phyloP scores from a whole-genome alignment of 2,113 vertebrate species.

The Sarotherodon lohbergeri region DNA sequence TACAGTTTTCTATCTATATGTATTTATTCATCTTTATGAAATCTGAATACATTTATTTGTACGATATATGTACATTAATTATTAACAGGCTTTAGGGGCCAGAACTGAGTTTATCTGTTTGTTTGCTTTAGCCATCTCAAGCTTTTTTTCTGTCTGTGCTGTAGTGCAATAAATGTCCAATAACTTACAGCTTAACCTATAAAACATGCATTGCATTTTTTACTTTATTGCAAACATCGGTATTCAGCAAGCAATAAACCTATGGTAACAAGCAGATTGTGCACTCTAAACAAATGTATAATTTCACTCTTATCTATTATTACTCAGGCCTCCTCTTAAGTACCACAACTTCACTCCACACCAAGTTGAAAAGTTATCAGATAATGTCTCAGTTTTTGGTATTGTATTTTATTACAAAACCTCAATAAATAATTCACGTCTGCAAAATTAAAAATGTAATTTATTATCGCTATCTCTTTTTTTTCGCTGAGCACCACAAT shows the following conservation, averaged over 20 bases:
- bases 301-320: background rate
- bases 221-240: constrained; percentile 9
- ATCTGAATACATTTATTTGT: constrained; percentile 13
- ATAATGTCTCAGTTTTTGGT: background rate
- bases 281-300: background rate
- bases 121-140: background rate
- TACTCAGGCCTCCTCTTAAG: background rate
- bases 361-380: background rate
- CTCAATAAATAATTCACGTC: constrained; percentile 16
- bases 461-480: background rate
- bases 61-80: constrained; percentile 24
- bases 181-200: background rate
- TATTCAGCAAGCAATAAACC: background rate
- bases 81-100: constrained; percentile 22
- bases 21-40: background rate
- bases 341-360: background rate
- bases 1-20: background rate
- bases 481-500: background rate
- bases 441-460: constrained; percentile 21
- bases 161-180: background rate
- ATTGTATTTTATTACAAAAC: background rate
- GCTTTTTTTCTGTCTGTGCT: background rate
- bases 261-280: background rate
- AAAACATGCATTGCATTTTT: background rate
- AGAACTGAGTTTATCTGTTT: constrained; percentile 17